Evolutionary conservation across 2,888 invertebrate genomes (phyloP).

Genomic region (Agrotis exclamationis): DNA sequence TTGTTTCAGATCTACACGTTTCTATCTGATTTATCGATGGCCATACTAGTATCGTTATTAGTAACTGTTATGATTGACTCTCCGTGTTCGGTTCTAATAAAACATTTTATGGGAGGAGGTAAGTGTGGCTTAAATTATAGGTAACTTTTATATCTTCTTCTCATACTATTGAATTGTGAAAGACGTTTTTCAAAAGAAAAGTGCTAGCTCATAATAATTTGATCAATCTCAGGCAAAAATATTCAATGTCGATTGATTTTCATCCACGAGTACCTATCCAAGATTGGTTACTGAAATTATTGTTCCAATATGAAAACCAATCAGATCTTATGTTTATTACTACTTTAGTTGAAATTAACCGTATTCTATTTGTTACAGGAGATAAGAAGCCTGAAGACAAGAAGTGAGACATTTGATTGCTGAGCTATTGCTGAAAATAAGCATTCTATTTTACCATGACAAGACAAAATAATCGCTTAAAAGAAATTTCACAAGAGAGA

Average conservation of each 20-base stretch:
- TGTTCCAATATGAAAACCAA: no score
- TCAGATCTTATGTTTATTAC: no score
- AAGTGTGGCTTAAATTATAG: conserved; percentile 43
- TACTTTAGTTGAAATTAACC: no score
- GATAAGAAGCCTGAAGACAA: conserved; percentile 26
- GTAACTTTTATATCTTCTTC: no score
- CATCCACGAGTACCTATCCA: no score
- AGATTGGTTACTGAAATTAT: no score
- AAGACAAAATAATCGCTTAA: no score
- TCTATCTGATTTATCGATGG: conserved; percentile 70
- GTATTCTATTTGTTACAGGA: conserved; percentile 36
- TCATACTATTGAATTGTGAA: neutral
- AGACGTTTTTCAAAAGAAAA: neutral
- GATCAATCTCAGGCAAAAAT: no score
- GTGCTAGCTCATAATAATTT: no score
- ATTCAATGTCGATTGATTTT: no score
- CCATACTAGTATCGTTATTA: conserved; percentile 72
- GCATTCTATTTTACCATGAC: neutral
- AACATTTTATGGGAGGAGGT: conserved; percentile 75
- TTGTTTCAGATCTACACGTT: conserved; percentile 76
- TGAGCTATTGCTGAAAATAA: no score
- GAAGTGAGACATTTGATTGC: neutral
- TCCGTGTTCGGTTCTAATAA: conserved; percentile 77
- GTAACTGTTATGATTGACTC: conserved; percentile 77
- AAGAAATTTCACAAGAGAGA: neutral